phyloP scores from a whole-genome alignment of 2,888 invertebrate genomes.

The Lepidochrysops patricia region DNA sequence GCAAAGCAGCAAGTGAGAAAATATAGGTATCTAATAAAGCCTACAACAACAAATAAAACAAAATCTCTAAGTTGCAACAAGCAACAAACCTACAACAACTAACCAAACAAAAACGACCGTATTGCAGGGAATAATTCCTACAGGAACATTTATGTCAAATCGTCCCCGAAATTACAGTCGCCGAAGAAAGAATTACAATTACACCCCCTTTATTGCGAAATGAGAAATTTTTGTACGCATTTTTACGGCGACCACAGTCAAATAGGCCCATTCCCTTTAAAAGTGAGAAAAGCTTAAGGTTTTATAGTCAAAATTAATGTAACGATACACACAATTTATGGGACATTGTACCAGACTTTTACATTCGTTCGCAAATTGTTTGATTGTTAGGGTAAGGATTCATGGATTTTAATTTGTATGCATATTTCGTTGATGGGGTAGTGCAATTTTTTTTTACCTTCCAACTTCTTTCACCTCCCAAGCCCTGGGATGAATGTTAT shows the following conservation, averaged over 20 bases:
- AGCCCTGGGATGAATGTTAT: no score
- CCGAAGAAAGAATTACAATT: conserved; percentile 52
- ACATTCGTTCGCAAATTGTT: not conserved
- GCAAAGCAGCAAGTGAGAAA: no score
- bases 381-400: conserved; percentile 4
- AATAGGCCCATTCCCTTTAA: conserved; percentile 43
- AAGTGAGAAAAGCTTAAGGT: conserved; percentile 44
- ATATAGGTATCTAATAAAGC: no score
- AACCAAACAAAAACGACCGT: conserved; percentile 28
- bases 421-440: not conserved
- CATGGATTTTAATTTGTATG: not conserved
- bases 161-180: conserved; percentile 50
- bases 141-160: conserved; percentile 52
- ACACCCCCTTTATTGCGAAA: conserved; percentile 48
- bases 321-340: conserved; percentile 37
- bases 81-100: not conserved
- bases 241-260: conserved; percentile 53
- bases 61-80: no score
- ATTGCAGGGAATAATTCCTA: conserved; percentile 38
- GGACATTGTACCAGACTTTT: conserved; percentile 12
- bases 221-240: conserved; percentile 45
- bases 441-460: not conserved
- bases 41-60: no score
- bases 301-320: conserved; percentile 69
- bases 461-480: no score